Percentiles rank a stretch among this genome's conserved stretches.
These are phyloP conservation scores for Choreutis nemorana DNA, from an alignment of 2,888 invertebrate species.

Conservation along the genomic window DNA sequence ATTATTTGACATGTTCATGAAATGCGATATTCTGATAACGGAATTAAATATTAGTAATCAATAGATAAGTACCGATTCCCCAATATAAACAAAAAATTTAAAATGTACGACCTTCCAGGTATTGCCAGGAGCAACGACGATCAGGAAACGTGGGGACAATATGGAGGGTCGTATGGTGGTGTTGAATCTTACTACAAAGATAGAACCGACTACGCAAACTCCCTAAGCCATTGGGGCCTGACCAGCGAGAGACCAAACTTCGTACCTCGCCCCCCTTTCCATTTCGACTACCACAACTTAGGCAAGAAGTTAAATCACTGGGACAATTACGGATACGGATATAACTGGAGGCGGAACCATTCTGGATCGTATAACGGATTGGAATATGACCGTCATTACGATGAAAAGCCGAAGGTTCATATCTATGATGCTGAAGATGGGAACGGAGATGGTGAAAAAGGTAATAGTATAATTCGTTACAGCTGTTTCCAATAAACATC, in stretches of 20 bases:
- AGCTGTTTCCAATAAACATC: too few species aligned
- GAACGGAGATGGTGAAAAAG: slow-evolving; percentile 33
- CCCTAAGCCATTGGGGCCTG: slow-evolving; percentile 62
- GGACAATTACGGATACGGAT: slow-evolving; percentile 24
- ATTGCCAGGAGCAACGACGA: slow-evolving; percentile 34
- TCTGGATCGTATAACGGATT: slow-evolving; percentile 28
- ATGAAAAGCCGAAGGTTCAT: slow-evolving; percentile 19
- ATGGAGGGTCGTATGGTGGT: slow-evolving; percentile 67
- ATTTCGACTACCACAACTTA: slow-evolving; percentile 53
- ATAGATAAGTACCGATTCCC: too few species aligned
- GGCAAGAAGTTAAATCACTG: slow-evolving; percentile 27
- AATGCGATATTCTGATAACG: too few species aligned
- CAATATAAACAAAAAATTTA: too few species aligned
- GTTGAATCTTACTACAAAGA: slow-evolving; percentile 42
- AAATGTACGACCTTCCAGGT: too few species aligned
- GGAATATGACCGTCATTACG: slow-evolving; percentile 26
- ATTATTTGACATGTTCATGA: too few species aligned
- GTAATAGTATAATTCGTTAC: slow-evolving; percentile 19
- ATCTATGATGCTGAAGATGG: slow-evolving; percentile 18
- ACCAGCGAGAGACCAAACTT: slow-evolving; percentile 27
- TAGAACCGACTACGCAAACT: slow-evolving; percentile 43
- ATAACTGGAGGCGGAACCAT: slow-evolving; percentile 38
- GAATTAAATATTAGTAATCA: too few species aligned
- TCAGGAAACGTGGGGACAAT: slow-evolving; percentile 65
- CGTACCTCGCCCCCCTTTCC: slow-evolving; percentile 32